Conservation (phyloP, 53 echinoderm and acorn worm species). For the Paracentrotus lividus region DNA sequence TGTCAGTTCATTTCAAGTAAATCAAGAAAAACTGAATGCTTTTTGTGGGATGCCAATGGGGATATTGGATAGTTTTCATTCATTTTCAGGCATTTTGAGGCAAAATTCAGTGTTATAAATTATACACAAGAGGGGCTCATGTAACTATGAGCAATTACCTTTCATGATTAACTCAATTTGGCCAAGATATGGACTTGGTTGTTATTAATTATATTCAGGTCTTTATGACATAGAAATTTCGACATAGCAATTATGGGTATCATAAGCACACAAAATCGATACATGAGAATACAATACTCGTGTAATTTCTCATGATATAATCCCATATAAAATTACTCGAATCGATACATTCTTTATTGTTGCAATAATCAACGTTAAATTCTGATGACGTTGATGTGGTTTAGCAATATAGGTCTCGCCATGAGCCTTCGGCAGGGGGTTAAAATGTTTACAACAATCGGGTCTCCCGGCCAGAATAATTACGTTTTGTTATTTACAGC, state of each 20-base stretch:
- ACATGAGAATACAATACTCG: neutral
- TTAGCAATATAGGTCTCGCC: neutral
- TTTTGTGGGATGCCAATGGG: too few species aligned
- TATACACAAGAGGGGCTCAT: too few species aligned
- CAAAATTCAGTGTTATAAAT: too few species aligned
- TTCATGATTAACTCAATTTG: too few species aligned
- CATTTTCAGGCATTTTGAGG: too few species aligned
- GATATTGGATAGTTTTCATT: too few species aligned
- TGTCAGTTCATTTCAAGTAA: too few species aligned
- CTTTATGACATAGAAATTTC: neutral
- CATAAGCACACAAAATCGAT: neutral
- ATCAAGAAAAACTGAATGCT: too few species aligned
- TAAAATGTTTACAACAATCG: slow-evolving; percentile 32
- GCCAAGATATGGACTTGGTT: too few species aligned
- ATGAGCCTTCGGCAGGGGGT: slow-evolving; percentile 16
- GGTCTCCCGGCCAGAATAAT: slow-evolving; percentile 42
- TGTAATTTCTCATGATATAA: neutral
- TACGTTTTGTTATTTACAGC: neutral
- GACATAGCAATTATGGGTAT: neutral
- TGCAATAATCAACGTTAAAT: neutral
- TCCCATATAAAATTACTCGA: neutral
- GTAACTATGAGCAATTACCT: too few species aligned
- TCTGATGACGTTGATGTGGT: neutral
- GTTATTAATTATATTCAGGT: too few species aligned
- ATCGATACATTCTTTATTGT: slow-evolving; percentile 23